phyloP scores from a whole-genome alignment of 2,888 invertebrate species.

The Synergus umbraculus region DNA sequence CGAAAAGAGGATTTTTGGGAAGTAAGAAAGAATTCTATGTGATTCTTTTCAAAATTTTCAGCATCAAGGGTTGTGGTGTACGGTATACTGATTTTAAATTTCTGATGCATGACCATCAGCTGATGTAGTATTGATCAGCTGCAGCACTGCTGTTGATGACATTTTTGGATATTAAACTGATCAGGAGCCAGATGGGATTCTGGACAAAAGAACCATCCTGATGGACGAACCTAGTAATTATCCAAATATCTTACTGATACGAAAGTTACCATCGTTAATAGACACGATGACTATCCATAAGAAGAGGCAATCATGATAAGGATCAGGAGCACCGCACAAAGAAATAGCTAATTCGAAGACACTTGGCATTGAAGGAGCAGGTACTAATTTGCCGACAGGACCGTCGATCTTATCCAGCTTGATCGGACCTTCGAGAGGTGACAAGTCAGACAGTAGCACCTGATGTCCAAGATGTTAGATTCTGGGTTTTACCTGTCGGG shows the following conservation, averaged over 20 bases:
- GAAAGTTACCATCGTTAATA: slow-evolving; percentile 26
- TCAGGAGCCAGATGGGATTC: too few relatives aligned
- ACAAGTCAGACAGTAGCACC: slow-evolving; percentile 66
- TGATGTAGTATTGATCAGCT: not conserved
- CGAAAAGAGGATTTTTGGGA: slow-evolving; percentile 37
- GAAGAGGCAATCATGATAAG: slow-evolving; percentile 34
- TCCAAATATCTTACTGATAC: slow-evolving; percentile 5
- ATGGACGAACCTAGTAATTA: slow-evolving; percentile 40
- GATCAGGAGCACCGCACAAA: slow-evolving; percentile 36
- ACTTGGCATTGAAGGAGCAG: slow-evolving; percentile 27
- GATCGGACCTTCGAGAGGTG: slow-evolving; percentile 50
- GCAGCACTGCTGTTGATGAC: not conserved
- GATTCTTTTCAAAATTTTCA: not conserved
- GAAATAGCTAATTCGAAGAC: slow-evolving; percentile 38
- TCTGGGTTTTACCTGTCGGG: slow-evolving; percentile 62
- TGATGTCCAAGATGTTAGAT: slow-evolving; percentile 61
- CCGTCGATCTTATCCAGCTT: slow-evolving; percentile 54
- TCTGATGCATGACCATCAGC: not conserved
- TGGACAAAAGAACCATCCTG: not conserved
- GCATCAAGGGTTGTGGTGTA: not conserved
- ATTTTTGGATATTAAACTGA: too few relatives aligned
- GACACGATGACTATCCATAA: slow-evolving; percentile 31
- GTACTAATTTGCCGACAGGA: slow-evolving; percentile 48
- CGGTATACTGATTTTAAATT: not conserved
- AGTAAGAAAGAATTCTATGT: not conserved